Percentiles rank a stretch among this genome's conserved stretches.
These are phyloP conservation scores for Fragum sueziense DNA, from an alignment of 2,888 invertebrate species.

Conservation along the genomic window DNA sequence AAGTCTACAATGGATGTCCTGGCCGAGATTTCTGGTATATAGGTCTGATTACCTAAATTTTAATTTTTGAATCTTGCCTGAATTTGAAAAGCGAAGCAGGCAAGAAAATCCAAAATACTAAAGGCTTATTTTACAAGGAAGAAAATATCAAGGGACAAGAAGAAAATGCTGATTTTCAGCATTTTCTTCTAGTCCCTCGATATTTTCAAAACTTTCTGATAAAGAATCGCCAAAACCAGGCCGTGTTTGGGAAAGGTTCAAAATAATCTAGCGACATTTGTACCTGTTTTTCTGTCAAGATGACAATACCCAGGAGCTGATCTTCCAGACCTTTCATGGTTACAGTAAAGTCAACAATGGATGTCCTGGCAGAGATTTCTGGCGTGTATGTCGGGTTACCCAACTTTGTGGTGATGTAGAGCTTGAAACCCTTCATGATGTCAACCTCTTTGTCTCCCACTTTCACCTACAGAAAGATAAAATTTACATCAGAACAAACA, in stretches of 20 bases:
- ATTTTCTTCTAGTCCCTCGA: not conserved
- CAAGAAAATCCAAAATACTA: too few relatives aligned
- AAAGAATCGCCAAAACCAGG: not conserved
- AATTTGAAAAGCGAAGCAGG: too few relatives aligned
- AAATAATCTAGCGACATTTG: too few relatives aligned
- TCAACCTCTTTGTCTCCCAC: conserved; percentile 95
- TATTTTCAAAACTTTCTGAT: not conserved
- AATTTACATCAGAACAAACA: too few relatives aligned
- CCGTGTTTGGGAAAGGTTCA: not conserved
- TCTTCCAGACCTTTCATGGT: conserved; percentile 98
- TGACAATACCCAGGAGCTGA: conserved; percentile 94
- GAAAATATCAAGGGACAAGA: not conserved
- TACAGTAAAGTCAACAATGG: conserved; percentile 98
- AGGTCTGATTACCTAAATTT: conserved; percentile 97
- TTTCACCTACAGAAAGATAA: conserved; percentile 81
- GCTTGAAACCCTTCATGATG: conserved; percentile 96
- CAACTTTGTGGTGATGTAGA: conserved; percentile 97
- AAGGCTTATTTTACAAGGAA: not conserved
- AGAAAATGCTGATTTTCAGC: not conserved
- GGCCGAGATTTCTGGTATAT: conserved; percentile 97
- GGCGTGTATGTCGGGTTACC: conserved; percentile 98
- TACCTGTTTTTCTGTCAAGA: conserved; percentile 95
- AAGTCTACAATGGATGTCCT: conserved; percentile 98
- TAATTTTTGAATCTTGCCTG: too few relatives aligned
- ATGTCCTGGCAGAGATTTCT: conserved; percentile 97